A percentile compares a stretch with the other conserved stretches of the same genome.
Conservation (phyloP, 2,888 invertebrate species). For the Cheilosia vernalis region DNA sequence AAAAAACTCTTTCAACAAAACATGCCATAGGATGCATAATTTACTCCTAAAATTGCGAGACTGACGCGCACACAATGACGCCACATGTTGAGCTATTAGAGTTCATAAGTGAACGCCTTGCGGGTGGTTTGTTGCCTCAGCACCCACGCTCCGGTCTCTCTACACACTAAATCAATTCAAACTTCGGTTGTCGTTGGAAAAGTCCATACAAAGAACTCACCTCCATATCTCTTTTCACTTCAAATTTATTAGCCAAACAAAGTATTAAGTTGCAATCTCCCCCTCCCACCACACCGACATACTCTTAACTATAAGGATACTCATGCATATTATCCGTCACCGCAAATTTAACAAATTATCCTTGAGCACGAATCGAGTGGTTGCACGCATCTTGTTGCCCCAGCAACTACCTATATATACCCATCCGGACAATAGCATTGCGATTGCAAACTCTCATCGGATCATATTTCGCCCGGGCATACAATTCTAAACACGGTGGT, state of each 20-base stretch:
- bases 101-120: constrained; percentile 64
- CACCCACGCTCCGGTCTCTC: constrained; percentile 55
- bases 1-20: no score
- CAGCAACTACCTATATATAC: constrained; percentile 1
- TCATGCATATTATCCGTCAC: constrained; percentile 72
- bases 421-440: constrained; percentile 45
- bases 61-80: constrained; percentile 58
- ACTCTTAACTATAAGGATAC: constrained; percentile 34
- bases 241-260: constrained; percentile 73
- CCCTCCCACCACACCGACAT: constrained; percentile 30
- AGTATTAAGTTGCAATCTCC: constrained; percentile 73
- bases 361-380: constrained; percentile 75
- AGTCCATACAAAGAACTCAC: constrained; percentile 34
- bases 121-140: constrained; percentile 35
- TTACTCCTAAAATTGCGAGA: constrained; percentile 17
- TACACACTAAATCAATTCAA: constrained; percentile 60
- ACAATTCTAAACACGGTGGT: constrained; percentile 2
- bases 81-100: constrained; percentile 72
- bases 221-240: constrained; percentile 46
- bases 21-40: not conserved
- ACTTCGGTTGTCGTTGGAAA: constrained; percentile 35
- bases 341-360: constrained; percentile 76
- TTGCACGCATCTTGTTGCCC: constrained; percentile 52
- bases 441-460: constrained; percentile 63
- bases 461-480: constrained; percentile 72